Percentiles rank a stretch among this genome's conserved stretches.
phyloP scores from a whole-genome alignment of 2,888 invertebrate genomes.

The Drosophila phalerata region DNA sequence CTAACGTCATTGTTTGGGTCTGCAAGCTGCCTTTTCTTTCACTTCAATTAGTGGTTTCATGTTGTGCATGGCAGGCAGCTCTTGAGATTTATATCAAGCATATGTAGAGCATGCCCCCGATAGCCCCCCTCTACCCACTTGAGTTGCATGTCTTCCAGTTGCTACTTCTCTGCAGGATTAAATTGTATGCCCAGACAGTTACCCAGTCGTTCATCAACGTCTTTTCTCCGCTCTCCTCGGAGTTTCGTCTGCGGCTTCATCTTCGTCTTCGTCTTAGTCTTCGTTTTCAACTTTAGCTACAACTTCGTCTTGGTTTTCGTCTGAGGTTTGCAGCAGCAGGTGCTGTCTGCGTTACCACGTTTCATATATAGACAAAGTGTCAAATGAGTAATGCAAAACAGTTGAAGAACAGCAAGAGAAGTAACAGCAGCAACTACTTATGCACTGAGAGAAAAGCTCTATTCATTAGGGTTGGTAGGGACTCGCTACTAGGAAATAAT shows the following conservation, averaged over 20 bases:
- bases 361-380: slow-evolving; percentile 72
- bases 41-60: slow-evolving; percentile 81
- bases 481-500: too few species aligned
- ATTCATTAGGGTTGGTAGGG: neutral
- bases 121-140: neutral
- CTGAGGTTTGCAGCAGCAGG: slow-evolving; percentile 64
- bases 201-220: slow-evolving; percentile 74
- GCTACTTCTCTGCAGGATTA: slow-evolving; percentile 65
- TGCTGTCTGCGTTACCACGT: slow-evolving; percentile 48
- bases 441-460: slow-evolving; percentile 14
- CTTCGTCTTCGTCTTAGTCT: slow-evolving; percentile 20
- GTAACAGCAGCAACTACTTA: slow-evolving; percentile 20
- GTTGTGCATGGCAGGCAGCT: slow-evolving; percentile 72
- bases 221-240: slow-evolving; percentile 38
- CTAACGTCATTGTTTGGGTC: slow-evolving; percentile 37
- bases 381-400: slow-evolving; percentile 81
- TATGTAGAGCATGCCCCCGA: slow-evolving; percentile 53
- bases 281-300: slow-evolving; percentile 14
- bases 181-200: slow-evolving; percentile 67
- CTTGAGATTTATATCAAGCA: slow-evolving; percentile 76
- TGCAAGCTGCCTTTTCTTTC: slow-evolving; percentile 72
- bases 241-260: slow-evolving; percentile 43
- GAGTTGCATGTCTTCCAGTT: slow-evolving; percentile 65
- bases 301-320: slow-evolving; percentile 18
- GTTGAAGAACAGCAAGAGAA: slow-evolving; percentile 13